Conservation (phyloP, 2,888 invertebrate genomes). For the Drosophila peninsularis region DNA sequence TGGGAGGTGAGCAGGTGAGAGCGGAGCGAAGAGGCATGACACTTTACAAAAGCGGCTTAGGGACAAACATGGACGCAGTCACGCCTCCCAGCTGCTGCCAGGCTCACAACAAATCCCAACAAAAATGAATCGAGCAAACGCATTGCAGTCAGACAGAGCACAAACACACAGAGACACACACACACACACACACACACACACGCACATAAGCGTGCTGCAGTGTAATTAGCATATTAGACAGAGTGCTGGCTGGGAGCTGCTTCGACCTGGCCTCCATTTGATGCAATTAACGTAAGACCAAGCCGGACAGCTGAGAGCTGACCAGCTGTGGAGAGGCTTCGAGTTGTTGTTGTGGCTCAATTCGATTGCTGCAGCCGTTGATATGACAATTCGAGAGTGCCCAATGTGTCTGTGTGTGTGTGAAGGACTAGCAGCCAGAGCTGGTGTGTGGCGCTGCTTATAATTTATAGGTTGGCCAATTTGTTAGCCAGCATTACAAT, state of each 20-base stretch:
- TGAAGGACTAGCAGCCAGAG: constrained; percentile 5
- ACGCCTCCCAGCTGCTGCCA: constrained; percentile 38
- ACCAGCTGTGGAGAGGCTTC: constrained; percentile 18
- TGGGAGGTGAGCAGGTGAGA: not conserved
- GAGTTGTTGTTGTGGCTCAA: constrained; percentile 19
- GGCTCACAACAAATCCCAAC: constrained; percentile 50
- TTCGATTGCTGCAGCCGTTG: constrained; percentile 56
- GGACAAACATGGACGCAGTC: constrained; percentile 27
- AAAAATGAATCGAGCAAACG: constrained; percentile 64
- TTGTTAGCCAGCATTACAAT: constrained; percentile 55
- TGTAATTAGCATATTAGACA: constrained; percentile 77
- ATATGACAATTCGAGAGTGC: constrained; percentile 62
- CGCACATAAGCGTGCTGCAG: constrained; percentile 47
- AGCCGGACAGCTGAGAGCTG: constrained; percentile 11
- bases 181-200: constrained; percentile 12
- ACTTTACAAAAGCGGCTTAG: constrained; percentile 48
- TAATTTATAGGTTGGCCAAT: constrained; percentile 65
- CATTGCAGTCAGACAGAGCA: constrained; percentile 62
- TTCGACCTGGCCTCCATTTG: constrained; percentile 56
- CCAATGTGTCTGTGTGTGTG: constrained; percentile 20
- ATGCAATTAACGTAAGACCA: constrained; percentile 73
- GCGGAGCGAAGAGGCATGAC: not conserved
- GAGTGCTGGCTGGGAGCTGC: constrained; percentile 27
- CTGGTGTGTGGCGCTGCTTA: constrained; percentile 34
- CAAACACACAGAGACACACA: constrained; percentile 1